A percentile compares a stretch with the other conserved stretches of the same genome.
These are phyloP conservation scores for Poeciliopsis prolifica DNA, from an alignment of 2,113 vertebrate species.

Conservation along the genomic window DNA sequence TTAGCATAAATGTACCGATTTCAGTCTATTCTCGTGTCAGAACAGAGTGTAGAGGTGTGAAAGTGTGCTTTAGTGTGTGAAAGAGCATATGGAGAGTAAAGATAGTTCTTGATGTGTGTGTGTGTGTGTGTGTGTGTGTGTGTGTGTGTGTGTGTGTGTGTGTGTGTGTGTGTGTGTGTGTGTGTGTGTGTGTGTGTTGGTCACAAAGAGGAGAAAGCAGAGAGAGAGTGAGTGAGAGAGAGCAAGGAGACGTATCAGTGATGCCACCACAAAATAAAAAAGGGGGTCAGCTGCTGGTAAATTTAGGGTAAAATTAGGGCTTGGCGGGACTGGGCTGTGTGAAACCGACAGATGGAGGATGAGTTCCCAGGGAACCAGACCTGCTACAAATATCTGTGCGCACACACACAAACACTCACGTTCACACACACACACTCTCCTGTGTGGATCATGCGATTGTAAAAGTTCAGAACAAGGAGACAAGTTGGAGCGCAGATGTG, in stretches of 20 bases:
- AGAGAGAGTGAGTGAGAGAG: conserved; percentile 12
- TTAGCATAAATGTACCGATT: conserved; percentile 32
- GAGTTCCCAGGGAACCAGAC: conserved; percentile 71
- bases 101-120: conserved; percentile 25
- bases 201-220: conserved; percentile 6
- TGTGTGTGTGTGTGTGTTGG: not conserved
- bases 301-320: conserved; percentile 70
- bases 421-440: conserved; percentile 24
- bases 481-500: conserved; percentile 30
- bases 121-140: too few relatives aligned
- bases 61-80: conserved; percentile 44
- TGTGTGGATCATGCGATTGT: conserved; percentile 26
- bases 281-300: conserved; percentile 66
- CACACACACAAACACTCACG: conserved; percentile 28
- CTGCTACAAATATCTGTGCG: conserved; percentile 75
- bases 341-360: conserved; percentile 76
- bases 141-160: too few relatives aligned
- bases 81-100: conserved; percentile 42
- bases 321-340: conserved; percentile 45
- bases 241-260: conserved; percentile 12
- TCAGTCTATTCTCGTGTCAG: conserved; percentile 41
- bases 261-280: conserved; percentile 41
- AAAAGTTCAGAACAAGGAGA: conserved; percentile 24
- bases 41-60: conserved; percentile 52
- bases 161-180: too few relatives aligned